Conservation (phyloP, 2,888 invertebrate species). For the Tenthredo mesomela region DNA sequence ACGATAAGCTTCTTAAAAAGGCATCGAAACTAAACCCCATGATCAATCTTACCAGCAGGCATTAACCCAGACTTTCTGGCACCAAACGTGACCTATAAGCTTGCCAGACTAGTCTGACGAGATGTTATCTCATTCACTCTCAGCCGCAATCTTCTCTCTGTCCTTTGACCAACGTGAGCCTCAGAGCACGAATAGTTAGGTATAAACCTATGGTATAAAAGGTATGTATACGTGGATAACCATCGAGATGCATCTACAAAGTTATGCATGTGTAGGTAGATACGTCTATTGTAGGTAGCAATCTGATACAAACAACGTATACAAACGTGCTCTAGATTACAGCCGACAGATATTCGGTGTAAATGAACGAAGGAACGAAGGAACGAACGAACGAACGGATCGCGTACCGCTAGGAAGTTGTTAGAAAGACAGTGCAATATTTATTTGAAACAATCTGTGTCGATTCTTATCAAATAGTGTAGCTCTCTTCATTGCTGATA, state of each 20-base stretch:
- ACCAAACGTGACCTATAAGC: conserved; percentile 59
- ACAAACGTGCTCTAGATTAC: conserved; percentile 42
- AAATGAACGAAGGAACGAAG: conserved; percentile 26
- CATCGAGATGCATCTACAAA: conserved; percentile 43
- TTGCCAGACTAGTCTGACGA: conserved; percentile 73
- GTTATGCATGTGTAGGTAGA: conserved; percentile 8
- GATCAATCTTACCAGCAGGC: conserved; percentile 42
- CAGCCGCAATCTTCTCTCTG: conserved; percentile 61
- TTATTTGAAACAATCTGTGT: conserved; percentile 39
- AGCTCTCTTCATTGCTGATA: neutral
- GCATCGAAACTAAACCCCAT: conserved; percentile 29
- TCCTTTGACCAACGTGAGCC: conserved; percentile 3
- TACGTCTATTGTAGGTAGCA: conserved; percentile 18
- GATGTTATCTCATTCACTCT: conserved; percentile 66
- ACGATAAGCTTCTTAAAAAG: conserved; percentile 25
- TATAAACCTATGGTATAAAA: neutral
- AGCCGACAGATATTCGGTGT: conserved; percentile 32
- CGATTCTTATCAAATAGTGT: conserved; percentile 29
- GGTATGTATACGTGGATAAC: conserved; percentile 24
- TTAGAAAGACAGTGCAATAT: conserved; percentile 12
- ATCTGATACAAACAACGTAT: conserved; percentile 17
- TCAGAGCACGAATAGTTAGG: conserved; percentile 18
- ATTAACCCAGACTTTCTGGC: conserved; percentile 46
- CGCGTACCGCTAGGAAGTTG: conserved; percentile 25
- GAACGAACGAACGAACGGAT: neutral